These are phyloP conservation scores for Capromys pilorides DNA, from an alignment of 2,797 vertebrate genomes.

Conservation along the genomic window DNA sequence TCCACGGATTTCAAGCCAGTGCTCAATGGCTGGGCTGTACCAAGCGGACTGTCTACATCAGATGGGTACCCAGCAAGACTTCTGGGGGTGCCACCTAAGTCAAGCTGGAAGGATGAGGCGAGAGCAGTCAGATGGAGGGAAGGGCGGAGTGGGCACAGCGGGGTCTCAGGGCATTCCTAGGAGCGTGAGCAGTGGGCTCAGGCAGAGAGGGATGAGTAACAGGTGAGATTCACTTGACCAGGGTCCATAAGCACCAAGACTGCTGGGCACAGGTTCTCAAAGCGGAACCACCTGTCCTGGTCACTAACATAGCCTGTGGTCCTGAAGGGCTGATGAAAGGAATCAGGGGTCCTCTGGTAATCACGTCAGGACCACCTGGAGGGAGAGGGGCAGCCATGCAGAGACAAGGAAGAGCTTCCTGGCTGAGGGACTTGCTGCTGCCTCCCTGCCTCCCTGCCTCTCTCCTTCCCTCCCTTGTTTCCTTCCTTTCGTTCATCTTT, in stretches of 20 bases:
- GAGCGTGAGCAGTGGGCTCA: not conserved
- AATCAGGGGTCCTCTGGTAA: not conserved
- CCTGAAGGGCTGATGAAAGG: accelerated
- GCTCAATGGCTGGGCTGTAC: not conserved
- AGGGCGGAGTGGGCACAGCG: not conserved
- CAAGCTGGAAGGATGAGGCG: not conserved
- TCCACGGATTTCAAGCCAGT: accelerated
- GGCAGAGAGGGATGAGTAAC: too few relatives aligned
- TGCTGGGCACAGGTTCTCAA: accelerated
- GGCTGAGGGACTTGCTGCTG: too few relatives aligned
- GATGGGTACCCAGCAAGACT: not conserved
- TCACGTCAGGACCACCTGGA: not conserved
- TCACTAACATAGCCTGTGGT: not conserved
- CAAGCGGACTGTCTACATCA: not conserved
- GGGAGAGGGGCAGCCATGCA: not conserved
- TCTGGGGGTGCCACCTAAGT: accelerated
- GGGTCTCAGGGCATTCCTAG: accelerated
- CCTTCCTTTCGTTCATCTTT: not conserved
- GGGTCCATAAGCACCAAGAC: not conserved
- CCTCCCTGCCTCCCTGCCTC: too few relatives aligned
- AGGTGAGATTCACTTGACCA: not conserved
- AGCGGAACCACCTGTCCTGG: not conserved
- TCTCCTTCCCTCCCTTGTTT: too few relatives aligned
- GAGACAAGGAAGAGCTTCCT: not conserved
- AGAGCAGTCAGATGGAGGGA: not conserved